Evolutionary conservation across 2,888 invertebrate genomes (phyloP).

Genomic region (Nymphalis c-album): DNA sequence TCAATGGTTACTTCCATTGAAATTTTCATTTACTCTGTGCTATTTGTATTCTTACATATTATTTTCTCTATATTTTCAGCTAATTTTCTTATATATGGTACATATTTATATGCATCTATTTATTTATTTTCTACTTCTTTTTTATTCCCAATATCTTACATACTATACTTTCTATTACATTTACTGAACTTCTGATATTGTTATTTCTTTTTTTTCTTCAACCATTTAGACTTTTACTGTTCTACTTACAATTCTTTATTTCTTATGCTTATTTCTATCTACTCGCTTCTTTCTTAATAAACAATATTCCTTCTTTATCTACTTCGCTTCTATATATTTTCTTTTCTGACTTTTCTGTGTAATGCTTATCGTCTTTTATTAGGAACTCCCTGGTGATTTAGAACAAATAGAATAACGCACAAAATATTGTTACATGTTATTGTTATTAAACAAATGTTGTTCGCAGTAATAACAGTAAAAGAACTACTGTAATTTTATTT

Average conservation of each 20-base stretch:
- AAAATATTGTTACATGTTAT: conserved; percentile 48
- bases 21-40: no score
- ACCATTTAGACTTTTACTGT: no score
- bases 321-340: background rate
- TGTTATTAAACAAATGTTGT: conserved; percentile 57
- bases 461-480: conserved; percentile 31
- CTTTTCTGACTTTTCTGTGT: background rate
- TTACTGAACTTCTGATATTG: background rate
- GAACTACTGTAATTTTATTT: conserved; percentile 42
- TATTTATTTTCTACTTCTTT: background rate
- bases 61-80: no score
- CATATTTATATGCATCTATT: background rate
- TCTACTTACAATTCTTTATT: background rate
- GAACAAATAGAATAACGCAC: conserved; percentile 50
- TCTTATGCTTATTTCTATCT: background rate
- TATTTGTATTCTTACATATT: no score
- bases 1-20: no score
- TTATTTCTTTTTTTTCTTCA: background rate
- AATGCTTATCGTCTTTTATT: background rate
- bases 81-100: background rate
- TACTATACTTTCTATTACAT: no score
- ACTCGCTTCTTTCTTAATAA: background rate
- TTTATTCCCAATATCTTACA: background rate
- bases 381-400: conserved; percentile 63
- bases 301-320: no score